These are phyloP conservation scores for Raja brachyura DNA, from an alignment of 2,113 vertebrate genomes.

Conservation along the genomic window DNA sequence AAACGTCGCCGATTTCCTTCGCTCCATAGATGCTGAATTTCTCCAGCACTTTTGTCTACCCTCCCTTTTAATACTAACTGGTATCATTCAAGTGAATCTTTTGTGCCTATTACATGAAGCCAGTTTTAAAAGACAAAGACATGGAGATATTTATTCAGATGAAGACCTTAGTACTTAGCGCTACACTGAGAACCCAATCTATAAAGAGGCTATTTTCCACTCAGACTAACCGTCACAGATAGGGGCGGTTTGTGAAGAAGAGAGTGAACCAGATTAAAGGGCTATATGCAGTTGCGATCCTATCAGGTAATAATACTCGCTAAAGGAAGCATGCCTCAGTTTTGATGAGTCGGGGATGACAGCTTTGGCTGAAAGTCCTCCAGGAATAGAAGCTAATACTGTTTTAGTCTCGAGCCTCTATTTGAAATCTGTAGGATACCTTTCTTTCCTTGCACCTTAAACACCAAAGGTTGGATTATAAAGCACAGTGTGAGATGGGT, in stretches of 20 bases:
- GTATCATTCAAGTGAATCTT: background rate
- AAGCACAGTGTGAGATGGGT: background rate
- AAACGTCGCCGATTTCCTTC: no score
- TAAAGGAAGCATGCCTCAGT: background rate
- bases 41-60: no score
- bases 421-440: background rate
- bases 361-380: background rate
- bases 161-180: background rate
- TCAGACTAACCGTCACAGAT: background rate
- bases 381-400: background rate
- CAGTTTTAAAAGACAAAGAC: background rate
- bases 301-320: background rate
- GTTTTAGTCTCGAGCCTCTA: background rate
- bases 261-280: background rate
- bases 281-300: background rate
- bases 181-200: background rate
- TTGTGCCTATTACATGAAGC: background rate
- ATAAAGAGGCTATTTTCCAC: background rate
- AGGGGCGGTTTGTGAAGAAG: background rate
- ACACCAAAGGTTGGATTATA: background rate
- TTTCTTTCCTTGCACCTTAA: background rate
- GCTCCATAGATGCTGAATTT: no score
- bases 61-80: background rate
- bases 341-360: background rate
- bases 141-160: background rate